A percentile compares a stretch with the other conserved stretches of the same genome.
These are phyloP conservation scores for Rhea americana DNA, from an alignment of 2,113 vertebrate species.

Conservation along the genomic window DNA sequence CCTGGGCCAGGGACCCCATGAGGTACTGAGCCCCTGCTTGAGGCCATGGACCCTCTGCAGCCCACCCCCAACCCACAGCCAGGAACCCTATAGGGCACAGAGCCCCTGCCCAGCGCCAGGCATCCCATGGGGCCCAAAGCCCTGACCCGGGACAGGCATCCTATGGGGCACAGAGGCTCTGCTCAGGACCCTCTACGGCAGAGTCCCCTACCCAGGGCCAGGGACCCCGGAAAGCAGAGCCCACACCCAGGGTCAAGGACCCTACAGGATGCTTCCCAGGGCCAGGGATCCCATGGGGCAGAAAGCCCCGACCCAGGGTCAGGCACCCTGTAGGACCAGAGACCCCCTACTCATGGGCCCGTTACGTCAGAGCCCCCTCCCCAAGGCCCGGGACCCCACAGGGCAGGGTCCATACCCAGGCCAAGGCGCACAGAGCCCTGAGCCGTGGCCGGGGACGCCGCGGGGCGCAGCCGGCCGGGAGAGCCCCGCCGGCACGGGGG, in stretches of 20 bases:
- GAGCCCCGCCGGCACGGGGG: neutral
- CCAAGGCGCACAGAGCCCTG: neutral
- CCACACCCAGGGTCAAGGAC: neutral
- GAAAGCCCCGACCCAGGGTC: too few species aligned
- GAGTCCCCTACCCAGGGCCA: neutral
- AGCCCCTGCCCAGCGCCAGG: neutral
- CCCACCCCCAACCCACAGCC: neutral
- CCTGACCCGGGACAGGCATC: neutral
- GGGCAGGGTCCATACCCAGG: neutral
- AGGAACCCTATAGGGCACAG: neutral
- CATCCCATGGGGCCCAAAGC: neutral
- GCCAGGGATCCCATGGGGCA: neutral
- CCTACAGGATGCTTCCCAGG: neutral
- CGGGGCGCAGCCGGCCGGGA: accelerated
- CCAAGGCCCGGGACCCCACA: neutral
- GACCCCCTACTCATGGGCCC: too few species aligned
- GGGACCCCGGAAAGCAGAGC: neutral
- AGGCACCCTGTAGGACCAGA: too few species aligned
- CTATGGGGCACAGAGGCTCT: too few species aligned
- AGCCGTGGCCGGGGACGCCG: accelerated
- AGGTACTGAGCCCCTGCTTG: neutral
- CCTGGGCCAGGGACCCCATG: too few species aligned
- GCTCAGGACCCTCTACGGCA: too few species aligned
- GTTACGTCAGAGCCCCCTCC: too few species aligned
- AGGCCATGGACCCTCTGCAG: neutral